These are phyloP conservation scores for Scaptomyza montana DNA, from an alignment of 1,140 invertebrate genomes.

Conservation along the genomic window DNA sequence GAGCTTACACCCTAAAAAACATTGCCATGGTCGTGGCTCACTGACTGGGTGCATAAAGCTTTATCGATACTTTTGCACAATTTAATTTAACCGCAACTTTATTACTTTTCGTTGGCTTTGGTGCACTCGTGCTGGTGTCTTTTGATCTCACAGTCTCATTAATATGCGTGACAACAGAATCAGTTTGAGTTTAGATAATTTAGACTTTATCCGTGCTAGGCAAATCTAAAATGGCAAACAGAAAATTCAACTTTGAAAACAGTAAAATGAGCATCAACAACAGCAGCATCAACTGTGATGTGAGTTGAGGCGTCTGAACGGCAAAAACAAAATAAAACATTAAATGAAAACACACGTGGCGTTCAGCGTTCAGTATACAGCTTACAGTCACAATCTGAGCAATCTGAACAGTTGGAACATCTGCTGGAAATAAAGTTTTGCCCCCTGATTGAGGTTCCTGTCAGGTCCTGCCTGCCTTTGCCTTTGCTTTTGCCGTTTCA, in stretches of 20 bases:
- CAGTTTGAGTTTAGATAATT: slow-evolving; percentile 79
- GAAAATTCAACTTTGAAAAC: background rate
- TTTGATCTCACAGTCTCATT: slow-evolving; percentile 70
- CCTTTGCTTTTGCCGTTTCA: slow-evolving; percentile 52
- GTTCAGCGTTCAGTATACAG: slow-evolving; percentile 51
- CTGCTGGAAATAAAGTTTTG: slow-evolving; percentile 52
- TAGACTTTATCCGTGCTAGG: slow-evolving; percentile 61
- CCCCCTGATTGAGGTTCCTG: slow-evolving; percentile 22
- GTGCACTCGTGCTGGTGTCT: slow-evolving; percentile 57
- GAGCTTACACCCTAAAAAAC: background rate
- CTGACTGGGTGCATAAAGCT: slow-evolving; percentile 53
- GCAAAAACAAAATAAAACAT: slow-evolving; percentile 71
- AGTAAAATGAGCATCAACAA: slow-evolving; percentile 21
- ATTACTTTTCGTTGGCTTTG: slow-evolving; percentile 66
- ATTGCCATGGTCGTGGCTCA: background rate
- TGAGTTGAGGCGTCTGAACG: slow-evolving; percentile 1
- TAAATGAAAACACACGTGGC: slow-evolving; percentile 72
- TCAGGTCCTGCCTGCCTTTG: slow-evolving; percentile 27
- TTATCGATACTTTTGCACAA: slow-evolving; percentile 78
- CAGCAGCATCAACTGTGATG: background rate
- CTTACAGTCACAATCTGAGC: slow-evolving; percentile 10
- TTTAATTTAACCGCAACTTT: slow-evolving; percentile 80
- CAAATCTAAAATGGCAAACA: slow-evolving; percentile 21
- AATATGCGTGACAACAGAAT: slow-evolving; percentile 73
- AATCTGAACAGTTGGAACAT: slow-evolving; percentile 29